These are phyloP conservation scores for Periphyllus acericola DNA, from an alignment of 2,888 invertebrate genomes.

Conservation along the genomic window DNA sequence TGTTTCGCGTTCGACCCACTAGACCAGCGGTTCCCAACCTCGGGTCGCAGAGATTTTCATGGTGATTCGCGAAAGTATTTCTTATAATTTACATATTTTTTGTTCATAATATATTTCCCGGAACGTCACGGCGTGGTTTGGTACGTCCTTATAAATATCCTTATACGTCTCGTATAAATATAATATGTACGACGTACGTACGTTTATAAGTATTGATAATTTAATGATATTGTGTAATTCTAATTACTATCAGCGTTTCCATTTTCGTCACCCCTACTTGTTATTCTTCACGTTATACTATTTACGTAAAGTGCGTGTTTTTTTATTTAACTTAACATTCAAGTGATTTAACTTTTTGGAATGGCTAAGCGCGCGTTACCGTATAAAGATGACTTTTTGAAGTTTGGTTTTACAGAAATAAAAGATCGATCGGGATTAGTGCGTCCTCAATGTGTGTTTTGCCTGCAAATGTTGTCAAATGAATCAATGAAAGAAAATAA, in stretches of 20 bases:
- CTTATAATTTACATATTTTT: neutral
- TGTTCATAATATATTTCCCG: neutral
- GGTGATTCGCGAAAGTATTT: neutral
- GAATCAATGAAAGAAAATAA: conserved; percentile 58
- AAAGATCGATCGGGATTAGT: conserved; percentile 26
- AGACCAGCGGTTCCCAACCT: too few species aligned
- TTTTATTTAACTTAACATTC: neutral
- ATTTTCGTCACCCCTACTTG: neutral
- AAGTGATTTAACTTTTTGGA: neutral
- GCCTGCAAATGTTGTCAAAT: conserved; percentile 64
- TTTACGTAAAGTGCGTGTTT: neutral
- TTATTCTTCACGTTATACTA: neutral
- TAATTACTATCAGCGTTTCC: neutral
- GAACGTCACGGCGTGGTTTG: neutral
- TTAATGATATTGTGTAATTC: too few species aligned
- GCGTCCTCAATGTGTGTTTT: conserved; percentile 44
- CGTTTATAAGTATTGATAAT: neutral
- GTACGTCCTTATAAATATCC: neutral
- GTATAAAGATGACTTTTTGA: conserved; percentile 41
- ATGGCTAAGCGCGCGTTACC: conserved; percentile 15
- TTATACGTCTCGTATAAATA: too few species aligned
- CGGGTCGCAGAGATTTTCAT: neutral
- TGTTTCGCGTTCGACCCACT: too few species aligned
- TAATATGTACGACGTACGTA: neutral
- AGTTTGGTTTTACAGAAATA: conserved; percentile 50